These are phyloP conservation scores for Apaloderma vittatum DNA, from an alignment of 2,113 vertebrate genomes.

Conservation along the genomic window DNA sequence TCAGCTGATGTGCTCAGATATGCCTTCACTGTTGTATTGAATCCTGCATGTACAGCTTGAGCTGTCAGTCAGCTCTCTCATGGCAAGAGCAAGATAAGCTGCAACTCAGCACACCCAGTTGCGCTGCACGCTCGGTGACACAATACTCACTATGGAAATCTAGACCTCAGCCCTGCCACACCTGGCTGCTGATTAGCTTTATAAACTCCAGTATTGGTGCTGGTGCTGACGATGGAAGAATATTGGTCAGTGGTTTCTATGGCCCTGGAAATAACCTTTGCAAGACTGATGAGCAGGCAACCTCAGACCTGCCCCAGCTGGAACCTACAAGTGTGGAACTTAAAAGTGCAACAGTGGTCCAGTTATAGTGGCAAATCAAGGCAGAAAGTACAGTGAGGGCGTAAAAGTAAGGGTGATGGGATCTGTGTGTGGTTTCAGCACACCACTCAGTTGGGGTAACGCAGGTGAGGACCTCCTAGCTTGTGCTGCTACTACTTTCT, in stretches of 20 bases:
- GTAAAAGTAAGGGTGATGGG: background rate
- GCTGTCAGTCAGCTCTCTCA: background rate
- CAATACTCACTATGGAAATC: fast-evolving
- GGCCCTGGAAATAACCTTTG: background rate
- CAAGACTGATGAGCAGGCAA: background rate
- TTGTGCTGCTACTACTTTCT: background rate
- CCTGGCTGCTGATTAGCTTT: background rate
- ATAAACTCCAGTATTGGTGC: fast-evolving
- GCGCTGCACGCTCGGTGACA: background rate
- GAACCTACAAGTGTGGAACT: background rate
- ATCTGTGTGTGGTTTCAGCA: background rate
- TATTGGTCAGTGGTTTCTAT: background rate
- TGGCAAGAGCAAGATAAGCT: background rate
- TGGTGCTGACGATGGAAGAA: background rate
- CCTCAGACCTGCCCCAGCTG: background rate
- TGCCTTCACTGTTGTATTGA: background rate
- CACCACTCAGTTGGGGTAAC: fast-evolving
- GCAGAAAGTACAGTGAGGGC: background rate
- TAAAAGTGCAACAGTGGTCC: background rate
- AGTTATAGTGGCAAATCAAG: background rate
- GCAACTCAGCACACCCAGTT: background rate
- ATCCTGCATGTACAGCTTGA: background rate
- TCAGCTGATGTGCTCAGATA: background rate
- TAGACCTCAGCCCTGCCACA: background rate
- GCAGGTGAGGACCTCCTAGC: background rate